Evolutionary conservation across 2,113 vertebrate genomes (phyloP).

Genomic region (Colistium nudipinnis): DNA sequence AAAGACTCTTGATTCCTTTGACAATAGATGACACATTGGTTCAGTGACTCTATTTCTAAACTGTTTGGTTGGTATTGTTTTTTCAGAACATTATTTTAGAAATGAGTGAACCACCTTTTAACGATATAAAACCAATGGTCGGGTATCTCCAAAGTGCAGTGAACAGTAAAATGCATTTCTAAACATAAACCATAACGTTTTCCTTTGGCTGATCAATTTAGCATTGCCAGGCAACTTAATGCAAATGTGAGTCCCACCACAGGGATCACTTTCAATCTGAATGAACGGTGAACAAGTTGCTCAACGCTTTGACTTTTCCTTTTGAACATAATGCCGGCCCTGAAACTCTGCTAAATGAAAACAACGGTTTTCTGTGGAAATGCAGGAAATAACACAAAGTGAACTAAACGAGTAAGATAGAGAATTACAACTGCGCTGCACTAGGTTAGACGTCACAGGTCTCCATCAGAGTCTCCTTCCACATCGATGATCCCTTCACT

Average conservation of each 20-base stretch:
- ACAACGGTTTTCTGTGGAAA: background rate
- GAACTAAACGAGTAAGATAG: background rate
- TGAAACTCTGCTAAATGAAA: conserved; percentile 7
- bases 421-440: background rate
- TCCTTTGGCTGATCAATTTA: background rate
- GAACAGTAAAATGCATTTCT: background rate
- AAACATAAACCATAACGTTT: background rate
- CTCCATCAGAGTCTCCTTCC: conserved; percentile 15
- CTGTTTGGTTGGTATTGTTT: background rate
- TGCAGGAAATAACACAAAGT: background rate
- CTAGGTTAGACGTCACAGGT: background rate
- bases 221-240: background rate
- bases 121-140: conserved; percentile 33
- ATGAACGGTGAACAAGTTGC: background rate
- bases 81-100: conserved; percentile 14
- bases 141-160: background rate
- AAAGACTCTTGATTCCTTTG: conserved; percentile 29
- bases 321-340: conserved; percentile 6
- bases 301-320: background rate
- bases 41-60: background rate
- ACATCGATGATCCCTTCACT: conserved; percentile 21
- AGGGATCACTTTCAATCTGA: background rate
- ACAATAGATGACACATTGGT: background rate
- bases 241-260: background rate
- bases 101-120: conserved; percentile 1